Conservation (phyloP, 2,113 vertebrate genomes). For the Periophthalmodon schlosseri region DNA sequence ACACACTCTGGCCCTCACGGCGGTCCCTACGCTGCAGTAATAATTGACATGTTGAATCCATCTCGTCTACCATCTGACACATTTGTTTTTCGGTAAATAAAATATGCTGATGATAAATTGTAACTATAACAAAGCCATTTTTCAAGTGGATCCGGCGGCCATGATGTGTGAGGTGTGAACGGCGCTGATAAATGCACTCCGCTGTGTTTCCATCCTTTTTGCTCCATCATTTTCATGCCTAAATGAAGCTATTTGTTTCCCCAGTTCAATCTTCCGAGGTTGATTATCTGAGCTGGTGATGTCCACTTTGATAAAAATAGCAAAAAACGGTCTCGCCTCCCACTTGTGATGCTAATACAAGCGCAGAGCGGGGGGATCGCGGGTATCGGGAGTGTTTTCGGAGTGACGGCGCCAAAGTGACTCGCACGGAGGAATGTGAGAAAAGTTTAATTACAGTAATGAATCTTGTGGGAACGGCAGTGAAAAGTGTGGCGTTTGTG, state of each 20-base stretch:
- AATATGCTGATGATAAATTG: conserved; percentile 69
- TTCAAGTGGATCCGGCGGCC: conserved; percentile 62
- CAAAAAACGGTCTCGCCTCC: conserved; percentile 49
- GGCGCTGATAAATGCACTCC: conserved; percentile 78
- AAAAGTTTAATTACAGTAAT: conserved; percentile 77
- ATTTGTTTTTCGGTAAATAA: conserved; percentile 63
- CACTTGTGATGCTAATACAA: conserved; percentile 45
- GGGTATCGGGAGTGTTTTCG: conserved; percentile 11
- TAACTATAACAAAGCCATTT: conserved; percentile 64
- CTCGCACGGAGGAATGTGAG: conserved; percentile 54
- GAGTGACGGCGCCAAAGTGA: conserved; percentile 40
- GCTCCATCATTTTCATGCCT: conserved; percentile 79
- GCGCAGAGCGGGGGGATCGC: not conserved
- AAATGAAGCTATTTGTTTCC: conserved; percentile 81
- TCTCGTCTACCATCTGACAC: conserved; percentile 54
- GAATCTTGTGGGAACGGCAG: conserved; percentile 74
- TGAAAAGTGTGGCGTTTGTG: conserved; percentile 64
- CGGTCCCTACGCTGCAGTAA: conserved; percentile 27
- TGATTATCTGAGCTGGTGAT: conserved; percentile 79
- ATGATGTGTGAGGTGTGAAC: conserved; percentile 70
- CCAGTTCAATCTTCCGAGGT: conserved; percentile 73
- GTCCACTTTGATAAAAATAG: conserved; percentile 75
- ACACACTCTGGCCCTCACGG: not conserved
- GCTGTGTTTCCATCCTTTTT: conserved; percentile 70
- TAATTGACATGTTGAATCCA: conserved; percentile 54